These are phyloP conservation scores for Recurvirostra avosetta DNA, from an alignment of 2,113 vertebrate species.

Conservation along the genomic window DNA sequence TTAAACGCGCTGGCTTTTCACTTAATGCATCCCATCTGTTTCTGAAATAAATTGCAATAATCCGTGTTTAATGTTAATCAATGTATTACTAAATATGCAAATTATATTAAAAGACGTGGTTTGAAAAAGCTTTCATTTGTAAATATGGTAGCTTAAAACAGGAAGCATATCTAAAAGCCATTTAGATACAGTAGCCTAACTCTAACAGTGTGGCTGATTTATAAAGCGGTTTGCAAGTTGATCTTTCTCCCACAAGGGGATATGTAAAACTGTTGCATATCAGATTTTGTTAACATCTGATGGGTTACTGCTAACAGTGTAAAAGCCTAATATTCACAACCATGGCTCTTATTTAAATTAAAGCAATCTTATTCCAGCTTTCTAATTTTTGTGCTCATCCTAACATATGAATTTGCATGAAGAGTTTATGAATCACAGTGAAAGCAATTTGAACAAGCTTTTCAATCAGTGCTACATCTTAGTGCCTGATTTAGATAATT, in stretches of 20 bases:
- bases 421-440: constrained; percentile 77
- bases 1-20: constrained; percentile 75
- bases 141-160: constrained; percentile 84
- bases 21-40: constrained; percentile 85
- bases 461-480: constrained; percentile 72
- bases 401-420: constrained; percentile 74
- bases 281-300: constrained; percentile 82
- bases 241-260: constrained; percentile 80
- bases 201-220: constrained; percentile 81
- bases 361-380: constrained; percentile 76
- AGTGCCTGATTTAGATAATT: constrained; percentile 70
- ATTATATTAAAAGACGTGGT: constrained; percentile 86
- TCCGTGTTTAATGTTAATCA: constrained; percentile 87
- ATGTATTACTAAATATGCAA: constrained; percentile 89
- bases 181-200: constrained; percentile 83
- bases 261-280: constrained; percentile 83
- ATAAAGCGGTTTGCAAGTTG: constrained; percentile 80
- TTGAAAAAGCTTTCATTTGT: constrained; percentile 85
- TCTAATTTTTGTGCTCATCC: constrained; percentile 70
- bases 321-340: constrained; percentile 73
- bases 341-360: constrained; percentile 81
- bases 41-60: constrained; percentile 87
- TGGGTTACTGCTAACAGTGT: constrained; percentile 71
- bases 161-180: constrained; percentile 86
- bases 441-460: constrained; percentile 75